Percentiles rank a stretch among this genome's conserved stretches.
Evolutionary conservation across 2,113 vertebrate species (phyloP).

Genomic region (Orthonyx spaldingii): DNA sequence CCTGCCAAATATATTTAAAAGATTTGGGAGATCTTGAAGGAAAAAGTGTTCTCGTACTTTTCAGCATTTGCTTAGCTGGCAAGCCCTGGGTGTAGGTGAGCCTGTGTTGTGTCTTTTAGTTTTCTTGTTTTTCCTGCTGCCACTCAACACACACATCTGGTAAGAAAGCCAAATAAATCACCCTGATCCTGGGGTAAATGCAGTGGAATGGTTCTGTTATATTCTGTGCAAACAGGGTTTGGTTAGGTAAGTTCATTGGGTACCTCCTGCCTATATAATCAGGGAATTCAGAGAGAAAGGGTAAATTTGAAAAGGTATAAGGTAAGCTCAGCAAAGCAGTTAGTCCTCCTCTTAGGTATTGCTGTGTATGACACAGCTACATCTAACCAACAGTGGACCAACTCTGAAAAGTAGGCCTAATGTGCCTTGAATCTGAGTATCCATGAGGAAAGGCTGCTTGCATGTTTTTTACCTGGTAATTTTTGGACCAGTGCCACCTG

Average conservation of each 20-base stretch:
- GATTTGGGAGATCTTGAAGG: not conserved
- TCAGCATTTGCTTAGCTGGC: not conserved
- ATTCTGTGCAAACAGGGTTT: not conserved
- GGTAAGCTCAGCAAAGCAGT: not conserved
- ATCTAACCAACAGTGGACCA: not conserved
- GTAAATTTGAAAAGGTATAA: not conserved
- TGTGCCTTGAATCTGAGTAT: not conserved
- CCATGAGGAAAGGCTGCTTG: not conserved
- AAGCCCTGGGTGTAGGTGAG: not conserved
- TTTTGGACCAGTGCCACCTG: not conserved
- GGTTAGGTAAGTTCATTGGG: not conserved
- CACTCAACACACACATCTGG: not conserved
- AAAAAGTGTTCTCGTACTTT: not conserved
- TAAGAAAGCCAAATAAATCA: not conserved
- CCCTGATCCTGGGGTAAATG: not conserved
- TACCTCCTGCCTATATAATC: not conserved
- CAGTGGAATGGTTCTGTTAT: not conserved
- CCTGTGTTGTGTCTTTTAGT: not conserved
- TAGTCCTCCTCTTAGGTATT: not conserved
- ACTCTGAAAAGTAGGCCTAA: not conserved
- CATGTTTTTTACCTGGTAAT: fast-evolving
- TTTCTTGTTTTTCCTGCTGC: not conserved
- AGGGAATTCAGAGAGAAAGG: not conserved
- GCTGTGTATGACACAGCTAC: fast-evolving
- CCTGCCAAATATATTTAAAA: not conserved